Base-by-base conservation (phyloP, 2,113 vertebrate species). In the Pedionomus torquatus region DNA sequence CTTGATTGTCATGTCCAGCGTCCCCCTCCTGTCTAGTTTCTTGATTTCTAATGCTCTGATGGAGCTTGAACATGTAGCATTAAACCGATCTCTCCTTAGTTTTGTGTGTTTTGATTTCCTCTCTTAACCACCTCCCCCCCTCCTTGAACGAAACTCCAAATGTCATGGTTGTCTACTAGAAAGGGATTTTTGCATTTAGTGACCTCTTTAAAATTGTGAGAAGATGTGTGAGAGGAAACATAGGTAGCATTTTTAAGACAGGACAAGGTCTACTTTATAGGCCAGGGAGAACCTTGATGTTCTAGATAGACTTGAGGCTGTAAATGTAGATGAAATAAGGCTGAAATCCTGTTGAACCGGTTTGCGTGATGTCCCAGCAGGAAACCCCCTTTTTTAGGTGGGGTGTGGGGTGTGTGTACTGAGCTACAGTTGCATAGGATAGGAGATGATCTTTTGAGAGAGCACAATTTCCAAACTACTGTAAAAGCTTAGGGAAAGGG, bases 391-490 rank as follows among this genome's bases (percentile, higher is more conserved):
- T 66, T 31, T 68, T 61, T 25, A 30, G n/a, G n/a, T n/a, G n/a
- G n/a, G n/a, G n/a, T n/a, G n/a, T 0, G 3, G 44, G 28, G 19
- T 41, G 70, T 72, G 17, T 35, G 44, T 71, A 10, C 26, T 46
- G 58, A 92, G 3, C 57, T 28, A 9, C 0, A 0, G 8, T 43
- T 2, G 0, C 10, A 17, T 16, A 61, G 41, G 63, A 15, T 16
- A 61, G 41, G 63, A 35, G n/a, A n/a, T 0, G 0, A 13, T 51
- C 9, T 83, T 66, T 33, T 13, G 44, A 23, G n/a, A 57, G 35
- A 69, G 7, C 9, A 21, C 8, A 8, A 55, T 74, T 95, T 92
- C 13, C 9, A 43, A 82, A 93, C 35, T 41, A 25, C 0, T 30
- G 19, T 83, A 30, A 81, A 82, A n/a, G 7, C 7, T 52, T 79